A percentile compares a stretch with the other conserved stretches of the same genome.
phyloP scores from a whole-genome alignment of 2,888 invertebrate genomes.

The Lasioglossum villosulum region DNA sequence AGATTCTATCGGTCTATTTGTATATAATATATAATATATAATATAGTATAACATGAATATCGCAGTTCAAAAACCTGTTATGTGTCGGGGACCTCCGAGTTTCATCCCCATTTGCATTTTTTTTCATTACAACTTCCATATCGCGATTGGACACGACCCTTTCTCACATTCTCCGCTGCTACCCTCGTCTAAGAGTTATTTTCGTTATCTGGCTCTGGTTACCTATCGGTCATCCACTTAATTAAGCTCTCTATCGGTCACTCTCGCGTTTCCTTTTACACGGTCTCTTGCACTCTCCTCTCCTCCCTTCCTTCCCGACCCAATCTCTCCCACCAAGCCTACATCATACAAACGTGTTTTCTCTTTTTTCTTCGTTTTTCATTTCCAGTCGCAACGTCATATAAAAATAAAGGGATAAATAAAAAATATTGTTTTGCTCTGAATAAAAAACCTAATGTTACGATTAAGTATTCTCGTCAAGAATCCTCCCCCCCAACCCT shows the following conservation, averaged over 20 bases:
- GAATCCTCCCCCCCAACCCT: constrained; percentile 22
- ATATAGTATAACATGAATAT: constrained; percentile 66
- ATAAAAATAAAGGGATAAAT: constrained; percentile 82
- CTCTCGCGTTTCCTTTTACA: neutral
- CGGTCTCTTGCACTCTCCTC: neutral
- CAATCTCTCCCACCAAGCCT: neutral
- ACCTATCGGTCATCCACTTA: constrained; percentile 23
- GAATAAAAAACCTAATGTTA: constrained; percentile 76
- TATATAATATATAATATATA: constrained; percentile 64
- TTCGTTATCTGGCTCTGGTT: constrained; percentile 47
- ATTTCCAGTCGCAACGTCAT: constrained; percentile 64
- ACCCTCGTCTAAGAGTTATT: constrained; percentile 7
- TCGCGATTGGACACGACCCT: constrained; percentile 29
- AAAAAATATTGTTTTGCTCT: constrained; percentile 80
- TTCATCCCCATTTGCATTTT: constrained; percentile 30
- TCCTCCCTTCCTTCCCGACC: no score
- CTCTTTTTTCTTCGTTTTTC: constrained; percentile 4
- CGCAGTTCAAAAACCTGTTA: constrained; percentile 63
- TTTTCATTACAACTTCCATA: constrained; percentile 14
- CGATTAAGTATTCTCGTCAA: constrained; percentile 51
- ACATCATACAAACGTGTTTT: constrained; percentile 41
- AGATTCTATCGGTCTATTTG: constrained; percentile 76
- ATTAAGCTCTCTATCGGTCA: constrained; percentile 25
- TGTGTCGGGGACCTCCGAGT: constrained; percentile 56
- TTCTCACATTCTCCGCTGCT: constrained; percentile 10